Base-by-base conservation (phyloP, 2,113 vertebrate genomes). In the Oryzias woworae region DNA sequence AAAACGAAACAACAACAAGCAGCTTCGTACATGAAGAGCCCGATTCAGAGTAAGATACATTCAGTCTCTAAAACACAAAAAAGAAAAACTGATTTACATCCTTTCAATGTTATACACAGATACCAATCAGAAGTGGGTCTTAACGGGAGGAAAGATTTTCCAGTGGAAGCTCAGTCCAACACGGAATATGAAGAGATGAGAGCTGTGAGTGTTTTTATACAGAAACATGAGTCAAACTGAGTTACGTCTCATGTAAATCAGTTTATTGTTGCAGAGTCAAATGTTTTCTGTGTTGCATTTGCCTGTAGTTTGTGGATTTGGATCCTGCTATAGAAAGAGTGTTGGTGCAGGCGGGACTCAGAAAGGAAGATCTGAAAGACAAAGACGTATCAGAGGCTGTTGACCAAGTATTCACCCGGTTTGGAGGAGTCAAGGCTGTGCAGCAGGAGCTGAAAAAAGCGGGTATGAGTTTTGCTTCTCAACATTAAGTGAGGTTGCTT, bases 391-490 rank as follows among this genome's bases (percentile, higher is more conserved):
- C 20, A 0, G 72, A 81, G 24, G 55, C 70, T 13, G 78, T 71
- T 7, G 62, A 82, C 61, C 52, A n/a, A 28, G 70, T 77, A 61
- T 75, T 78, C 15, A 48, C 56, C 13, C 26, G n/a, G 3, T 81
- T 63, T 51, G 82, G 71, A 36, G 81, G 83, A 59, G 8, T 76
- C 15, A 54, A 78, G 43, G 70, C 78, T 62, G 71, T 79, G 49
- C 67, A 66, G 67, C 66, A 14, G 50, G 79, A 81, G 48, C 14
- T 78, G 17, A 62, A 23, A 47, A 57, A 36, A 10, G 36, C 36
- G 8, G 36, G 15, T 13, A 77, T 6, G 58, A 73, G 69, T 85
- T 31, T 16, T 53, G 48, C 20, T 44, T 3, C 26, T 28, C 6
- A 5, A 6, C 4, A 28, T 6, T 1, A 28, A 28, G 26, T 1